Percentiles rank a stretch among this genome's conserved stretches.
Conservation (phyloP, 92 coral and sea anemone species). For the Meandrina meandrites region DNA sequence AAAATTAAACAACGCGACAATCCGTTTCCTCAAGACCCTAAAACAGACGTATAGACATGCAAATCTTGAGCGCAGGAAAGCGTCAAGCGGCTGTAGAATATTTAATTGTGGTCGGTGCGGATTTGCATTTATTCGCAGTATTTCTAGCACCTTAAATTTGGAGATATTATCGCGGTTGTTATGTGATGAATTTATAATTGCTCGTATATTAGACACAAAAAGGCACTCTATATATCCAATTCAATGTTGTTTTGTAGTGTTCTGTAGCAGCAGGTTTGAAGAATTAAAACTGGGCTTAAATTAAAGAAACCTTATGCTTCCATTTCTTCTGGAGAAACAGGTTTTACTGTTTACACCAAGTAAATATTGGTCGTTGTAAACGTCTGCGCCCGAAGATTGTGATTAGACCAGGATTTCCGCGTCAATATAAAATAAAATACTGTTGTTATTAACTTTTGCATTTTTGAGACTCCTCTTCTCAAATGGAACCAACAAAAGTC, state of each 20-base stretch:
- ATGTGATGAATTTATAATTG: neutral
- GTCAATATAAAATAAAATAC: neutral
- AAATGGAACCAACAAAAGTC: neutral
- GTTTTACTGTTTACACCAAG: neutral
- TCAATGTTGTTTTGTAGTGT: neutral
- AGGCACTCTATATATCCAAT: neutral
- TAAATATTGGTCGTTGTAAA: neutral
- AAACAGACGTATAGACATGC: neutral
- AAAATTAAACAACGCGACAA: neutral
- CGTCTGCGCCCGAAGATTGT: neutral
- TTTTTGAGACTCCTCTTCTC: neutral
- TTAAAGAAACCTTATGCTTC: neutral
- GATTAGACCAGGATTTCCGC: conserved; percentile 9
- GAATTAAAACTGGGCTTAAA: neutral
- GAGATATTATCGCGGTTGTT: neutral
- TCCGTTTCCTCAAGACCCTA: neutral
- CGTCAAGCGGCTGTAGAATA: neutral
- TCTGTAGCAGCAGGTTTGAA: neutral
- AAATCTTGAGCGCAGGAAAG: neutral
- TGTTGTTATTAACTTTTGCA: neutral
- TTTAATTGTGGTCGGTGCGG: neutral
- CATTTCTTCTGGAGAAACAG: neutral
- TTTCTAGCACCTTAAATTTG: neutral
- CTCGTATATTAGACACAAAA: neutral
- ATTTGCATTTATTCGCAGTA: conserved; percentile 16